Base-by-base conservation (phyloP, 2,888 invertebrate genomes). In the Unio delphinus region DNA sequence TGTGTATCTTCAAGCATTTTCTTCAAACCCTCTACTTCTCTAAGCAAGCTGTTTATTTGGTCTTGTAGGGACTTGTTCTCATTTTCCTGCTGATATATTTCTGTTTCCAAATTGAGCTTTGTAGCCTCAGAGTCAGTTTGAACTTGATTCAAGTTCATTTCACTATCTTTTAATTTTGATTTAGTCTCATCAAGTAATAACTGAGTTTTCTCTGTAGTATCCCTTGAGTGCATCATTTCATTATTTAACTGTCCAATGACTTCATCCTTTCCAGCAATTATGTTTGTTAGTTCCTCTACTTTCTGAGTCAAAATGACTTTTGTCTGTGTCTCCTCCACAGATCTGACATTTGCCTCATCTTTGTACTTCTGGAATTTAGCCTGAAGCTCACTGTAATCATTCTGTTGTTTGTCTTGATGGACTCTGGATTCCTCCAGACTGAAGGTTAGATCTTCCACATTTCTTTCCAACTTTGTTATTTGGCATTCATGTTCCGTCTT, bases 401-500 rank as follows among this genome's bases (percentile, higher is more conserved):
- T 15, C 66, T 64, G 61, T 28, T 65, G 55, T 20, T 65, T 64
- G 28, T 73, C 68, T 68, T 70, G 75, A 18, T 62, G 69, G 20
- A 54, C 55, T 60, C 55, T 65, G 6, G 26, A 28, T 54, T 76
- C 70, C 28, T 67, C 60, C 30, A 77, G 26, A 5, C 61, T 56
- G 26, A 69, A 68, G 8, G 65, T 64, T 45, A 77, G 18, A 55
- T 72, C 70, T 60, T 71, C 73, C n/a, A 69, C 55, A 26, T 69
- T 64, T n/a, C 57, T 65, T 57, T 72, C 65, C 57, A 69, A 30
- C 26, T 61, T 55, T 34, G 61, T 72, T 20, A 67, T 7, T 23
- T 69, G 54, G 15, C 20, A 7, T 28, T 64, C 54, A 54, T 61
- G 54, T 61, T 74, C 68, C 20, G 58, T 68, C n/a, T 68, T 45